These are phyloP conservation scores for Setophaga kirtlandii DNA, from an alignment of 2,113 vertebrate genomes.

Conservation along the genomic window DNA sequence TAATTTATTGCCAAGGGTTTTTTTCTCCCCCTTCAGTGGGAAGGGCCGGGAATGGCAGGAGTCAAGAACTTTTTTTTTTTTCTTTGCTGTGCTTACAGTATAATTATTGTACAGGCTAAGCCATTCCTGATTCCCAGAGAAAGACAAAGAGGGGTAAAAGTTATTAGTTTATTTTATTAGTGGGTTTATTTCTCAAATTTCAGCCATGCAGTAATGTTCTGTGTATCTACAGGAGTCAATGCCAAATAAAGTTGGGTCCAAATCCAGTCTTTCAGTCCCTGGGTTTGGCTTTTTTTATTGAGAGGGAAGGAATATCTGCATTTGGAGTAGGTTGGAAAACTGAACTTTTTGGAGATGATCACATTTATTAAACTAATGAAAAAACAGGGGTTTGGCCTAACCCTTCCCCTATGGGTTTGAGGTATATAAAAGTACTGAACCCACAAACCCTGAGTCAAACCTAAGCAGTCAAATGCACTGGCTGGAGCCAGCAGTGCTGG, in stretches of 20 bases:
- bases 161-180: conserved; percentile 23
- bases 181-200: background rate
- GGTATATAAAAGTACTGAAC: background rate
- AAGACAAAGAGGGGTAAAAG: conserved; percentile 20
- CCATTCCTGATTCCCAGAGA: background rate
- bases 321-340: background rate
- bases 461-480: background rate
- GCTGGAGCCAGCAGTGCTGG: background rate
- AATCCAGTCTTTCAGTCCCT: background rate
- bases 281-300: background rate
- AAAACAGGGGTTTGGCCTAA: background rate
- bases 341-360: background rate
- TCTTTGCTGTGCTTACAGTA: background rate
- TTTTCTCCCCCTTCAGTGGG: background rate
- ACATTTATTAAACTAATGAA: background rate
- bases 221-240: background rate
- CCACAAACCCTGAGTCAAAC: background rate
- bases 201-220: conserved; percentile 9
- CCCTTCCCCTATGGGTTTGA: background rate
- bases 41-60: background rate
- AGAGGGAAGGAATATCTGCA: background rate
- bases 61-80: background rate
- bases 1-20: conserved; percentile 37
- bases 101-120: background rate
- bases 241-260: background rate